phyloP scores from a whole-genome alignment of 2,797 vertebrate genomes.

The Carapus acus region DNA sequence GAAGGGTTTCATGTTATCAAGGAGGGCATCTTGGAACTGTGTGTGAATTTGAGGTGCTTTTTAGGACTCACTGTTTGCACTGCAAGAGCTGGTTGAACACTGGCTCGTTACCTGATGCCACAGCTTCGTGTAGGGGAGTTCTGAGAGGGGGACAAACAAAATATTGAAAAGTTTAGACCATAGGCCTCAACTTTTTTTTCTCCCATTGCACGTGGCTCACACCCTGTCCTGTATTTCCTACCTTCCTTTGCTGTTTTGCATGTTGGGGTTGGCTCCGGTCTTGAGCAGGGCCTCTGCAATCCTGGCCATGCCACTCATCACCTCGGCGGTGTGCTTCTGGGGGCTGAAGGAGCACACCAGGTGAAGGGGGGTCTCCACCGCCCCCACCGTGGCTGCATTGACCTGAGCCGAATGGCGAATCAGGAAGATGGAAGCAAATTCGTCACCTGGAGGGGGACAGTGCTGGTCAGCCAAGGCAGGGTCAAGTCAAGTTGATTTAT shows the following conservation, averaged over 20 bases:
- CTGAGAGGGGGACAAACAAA: conserved; percentile 59
- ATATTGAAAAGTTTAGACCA: not conserved
- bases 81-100: conserved; percentile 94
- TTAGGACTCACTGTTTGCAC: conserved; percentile 89
- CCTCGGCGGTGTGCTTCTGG: conserved; percentile 82
- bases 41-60: not conserved
- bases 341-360: conserved; percentile 89
- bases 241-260: conserved; percentile 96
- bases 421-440: conserved; percentile 92
- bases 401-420: conserved; percentile 91
- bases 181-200: not conserved
- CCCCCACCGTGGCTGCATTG: conserved; percentile 86
- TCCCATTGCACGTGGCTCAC: not conserved
- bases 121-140: conserved; percentile 88
- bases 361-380: conserved; percentile 92
- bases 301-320: conserved; percentile 86
- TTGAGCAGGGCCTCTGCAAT: conserved; percentile 90
- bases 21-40: not conserved
- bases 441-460: conserved; percentile 75
- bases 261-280: conserved; percentile 92
- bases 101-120: conserved; percentile 87
- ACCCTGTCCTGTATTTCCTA: conserved; percentile 45
- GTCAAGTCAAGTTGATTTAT: no score
- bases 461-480: no score
- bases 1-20: not conserved